Base-by-base conservation (phyloP, 2,888 invertebrate genomes). In the Drosophila histrio region DNA sequence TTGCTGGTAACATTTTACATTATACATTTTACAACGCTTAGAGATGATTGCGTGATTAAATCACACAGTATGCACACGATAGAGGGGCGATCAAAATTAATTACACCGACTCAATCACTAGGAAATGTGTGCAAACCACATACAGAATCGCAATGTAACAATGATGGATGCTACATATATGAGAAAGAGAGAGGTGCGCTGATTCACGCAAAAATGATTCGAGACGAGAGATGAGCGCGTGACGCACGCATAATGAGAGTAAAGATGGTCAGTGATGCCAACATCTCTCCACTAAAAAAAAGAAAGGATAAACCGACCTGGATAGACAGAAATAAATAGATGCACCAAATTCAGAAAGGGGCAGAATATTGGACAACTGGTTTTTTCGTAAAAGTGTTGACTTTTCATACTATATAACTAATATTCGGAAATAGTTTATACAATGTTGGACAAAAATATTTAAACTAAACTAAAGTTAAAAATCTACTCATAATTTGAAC, bases 31-130 rank as follows among this genome's bases (percentile, higher is more conserved):
- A 34, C 46, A 49, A 13, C 1, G 7, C 19, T 26, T 39, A 58
- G 62, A 22, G 75, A 47, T 61, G 75, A 24, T n/a, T 7, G 46
- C 71, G 62, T 61, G 69, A 69, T 30, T 13, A 7, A 50, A 41
- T 43, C 17, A 38, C 17, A 38, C 15, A n/a, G 15, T 22, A 11
- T 22, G 21, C 43, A 57, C 5, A 17, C 6, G 34, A n/a, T 19
- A 17, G 11, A 15, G 22, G n/a, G 17, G 7, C 9, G 26, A 53
- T 6, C 22, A 19, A 17, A 17, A 53, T 39, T 17, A 39, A 44
- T 43, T 46, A 7, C 2, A 21, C n/a, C 13, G 32, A 41, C 34
- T 47, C 26, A 41, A 22, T 34, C 28, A 49, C 47, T 34, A 22
- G 17, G n/a, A 46, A 46, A 19, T 30, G 7, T 46, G 44, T 22